These are phyloP conservation scores for Callopanchax toddi DNA, from an alignment of 2,113 vertebrate genomes.

Conservation along the genomic window DNA sequence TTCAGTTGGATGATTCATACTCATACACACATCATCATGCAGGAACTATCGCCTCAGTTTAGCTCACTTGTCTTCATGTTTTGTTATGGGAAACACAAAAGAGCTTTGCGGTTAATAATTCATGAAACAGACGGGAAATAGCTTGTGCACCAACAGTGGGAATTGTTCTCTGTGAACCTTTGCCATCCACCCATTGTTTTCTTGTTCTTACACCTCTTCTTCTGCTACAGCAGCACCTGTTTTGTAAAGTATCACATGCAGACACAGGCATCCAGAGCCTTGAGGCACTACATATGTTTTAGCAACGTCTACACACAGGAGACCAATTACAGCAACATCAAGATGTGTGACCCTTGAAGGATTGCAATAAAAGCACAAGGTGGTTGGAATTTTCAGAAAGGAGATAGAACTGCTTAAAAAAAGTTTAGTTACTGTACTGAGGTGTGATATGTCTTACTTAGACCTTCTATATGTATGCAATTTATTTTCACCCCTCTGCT, in stretches of 20 bases:
- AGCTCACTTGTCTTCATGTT: slow-evolving; percentile 52
- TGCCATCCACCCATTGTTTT: slow-evolving; percentile 53
- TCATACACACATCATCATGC: background rate
- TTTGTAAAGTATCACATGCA: slow-evolving; percentile 45
- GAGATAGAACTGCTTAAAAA: background rate
- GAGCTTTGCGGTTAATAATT: slow-evolving; percentile 67
- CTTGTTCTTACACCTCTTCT: slow-evolving; percentile 15
- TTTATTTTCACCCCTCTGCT: slow-evolving; percentile 1
- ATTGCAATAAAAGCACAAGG: slow-evolving; percentile 24
- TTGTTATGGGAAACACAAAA: slow-evolving; percentile 63
- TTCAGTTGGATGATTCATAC: slow-evolving; percentile 8
- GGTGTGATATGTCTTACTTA: slow-evolving; percentile 18
- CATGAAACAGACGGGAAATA: slow-evolving; percentile 64
- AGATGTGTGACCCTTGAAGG: slow-evolving; percentile 62
- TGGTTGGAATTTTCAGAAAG: background rate
- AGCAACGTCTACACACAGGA: slow-evolving; percentile 57
- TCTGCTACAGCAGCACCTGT: slow-evolving; percentile 53
- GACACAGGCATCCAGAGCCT: slow-evolving; percentile 49
- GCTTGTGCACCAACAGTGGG: slow-evolving; percentile 61
- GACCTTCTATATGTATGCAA: background rate
- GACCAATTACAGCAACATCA: slow-evolving; percentile 71
- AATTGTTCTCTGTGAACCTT: slow-evolving; percentile 56
- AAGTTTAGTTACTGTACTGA: slow-evolving; percentile 14
- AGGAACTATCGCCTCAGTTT: slow-evolving; percentile 13
- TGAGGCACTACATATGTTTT: slow-evolving; percentile 54